phyloP scores from a whole-genome alignment of 2,113 vertebrate genomes.

The Plotosus lineatus region DNA sequence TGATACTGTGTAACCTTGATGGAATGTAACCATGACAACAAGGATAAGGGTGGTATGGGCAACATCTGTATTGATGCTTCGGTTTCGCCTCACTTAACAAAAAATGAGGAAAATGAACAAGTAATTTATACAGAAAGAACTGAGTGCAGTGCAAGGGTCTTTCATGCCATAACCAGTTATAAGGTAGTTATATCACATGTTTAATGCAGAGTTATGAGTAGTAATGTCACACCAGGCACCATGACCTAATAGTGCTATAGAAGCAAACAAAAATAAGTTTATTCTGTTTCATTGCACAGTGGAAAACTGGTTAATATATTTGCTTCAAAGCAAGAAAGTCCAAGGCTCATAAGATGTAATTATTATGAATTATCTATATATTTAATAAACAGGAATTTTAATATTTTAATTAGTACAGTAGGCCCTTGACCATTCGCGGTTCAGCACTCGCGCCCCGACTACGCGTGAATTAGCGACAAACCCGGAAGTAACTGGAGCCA shows the following conservation, averaged over 20 bases:
- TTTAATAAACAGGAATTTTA: no score
- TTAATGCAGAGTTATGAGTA: neutral
- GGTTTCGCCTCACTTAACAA: slow-evolving; percentile 5
- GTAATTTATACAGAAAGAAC: neutral
- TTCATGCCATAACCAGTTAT: neutral
- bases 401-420: no score
- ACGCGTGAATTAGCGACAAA: no score
- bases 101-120: neutral
- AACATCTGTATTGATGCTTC: neutral
- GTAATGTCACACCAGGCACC: neutral
- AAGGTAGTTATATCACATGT: neutral
- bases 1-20: slow-evolving; percentile 21
- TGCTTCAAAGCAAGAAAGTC: no score
- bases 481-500: no score
- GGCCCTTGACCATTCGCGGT: no score
- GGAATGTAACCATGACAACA: slow-evolving; percentile 13
- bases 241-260: neutral
- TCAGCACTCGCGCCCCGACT: no score
- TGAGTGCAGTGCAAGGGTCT: neutral
- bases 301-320: no score
- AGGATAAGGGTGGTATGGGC: neutral
- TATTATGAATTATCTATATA: no score
- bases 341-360: no score
- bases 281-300: neutral
- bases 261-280: neutral